Conservation (phyloP, 2,797 vertebrate genomes). For the Diplodus sargus region DNA sequence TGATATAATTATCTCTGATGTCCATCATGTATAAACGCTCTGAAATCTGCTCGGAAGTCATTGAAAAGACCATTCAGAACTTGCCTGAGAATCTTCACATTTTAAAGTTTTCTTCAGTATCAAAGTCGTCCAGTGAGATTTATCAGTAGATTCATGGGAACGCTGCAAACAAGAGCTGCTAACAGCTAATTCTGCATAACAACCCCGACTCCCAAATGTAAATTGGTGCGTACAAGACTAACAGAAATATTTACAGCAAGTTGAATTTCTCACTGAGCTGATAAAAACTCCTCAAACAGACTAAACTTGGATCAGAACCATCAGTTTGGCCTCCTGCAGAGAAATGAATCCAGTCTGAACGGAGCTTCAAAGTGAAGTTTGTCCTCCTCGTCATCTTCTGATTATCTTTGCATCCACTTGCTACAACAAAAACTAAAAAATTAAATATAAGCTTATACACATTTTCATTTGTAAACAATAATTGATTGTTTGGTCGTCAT, state of each 20-base stretch:
- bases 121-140: background rate
- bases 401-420: constrained; percentile 48
- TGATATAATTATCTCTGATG: background rate
- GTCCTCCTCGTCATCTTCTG: background rate
- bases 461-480: constrained; percentile 18
- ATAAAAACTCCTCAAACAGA: too few relatives aligned
- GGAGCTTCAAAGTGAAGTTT: constrained; percentile 7
- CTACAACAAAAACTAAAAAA: constrained; percentile 20
- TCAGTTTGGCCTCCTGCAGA: too few relatives aligned
- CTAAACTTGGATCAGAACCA: background rate
- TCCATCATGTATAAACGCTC: too few relatives aligned
- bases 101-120: background rate
- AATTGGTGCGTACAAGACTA: too few relatives aligned
- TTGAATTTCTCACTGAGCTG: too few relatives aligned
- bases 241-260: too few relatives aligned
- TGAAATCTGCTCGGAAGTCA: too few relatives aligned
- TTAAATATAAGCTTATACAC: constrained; percentile 41
- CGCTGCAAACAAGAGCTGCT: too few relatives aligned
- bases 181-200: background rate
- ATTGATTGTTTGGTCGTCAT: background rate
- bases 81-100: background rate
- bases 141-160: too few relatives aligned
- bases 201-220: too few relatives aligned
- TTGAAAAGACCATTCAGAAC: background rate
- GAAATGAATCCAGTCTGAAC: background rate